phyloP scores from a whole-genome alignment of 2,888 invertebrate genomes.

The Raillietiella orientalis region DNA sequence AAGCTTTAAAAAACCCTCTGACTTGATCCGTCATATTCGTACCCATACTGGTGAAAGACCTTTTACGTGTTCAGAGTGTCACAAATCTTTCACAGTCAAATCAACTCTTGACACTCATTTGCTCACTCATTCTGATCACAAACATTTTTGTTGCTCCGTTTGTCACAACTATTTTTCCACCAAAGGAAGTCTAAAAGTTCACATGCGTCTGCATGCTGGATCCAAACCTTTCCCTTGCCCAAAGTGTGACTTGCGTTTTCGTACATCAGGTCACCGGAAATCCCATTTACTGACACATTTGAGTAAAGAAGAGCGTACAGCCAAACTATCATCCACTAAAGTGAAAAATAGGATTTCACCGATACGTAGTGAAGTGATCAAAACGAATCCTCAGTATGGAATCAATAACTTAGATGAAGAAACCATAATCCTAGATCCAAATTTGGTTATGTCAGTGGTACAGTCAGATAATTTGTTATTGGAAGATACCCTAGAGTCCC shows the following conservation, averaged over 20 bases:
- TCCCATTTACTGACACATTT: slow-evolving; percentile 23
- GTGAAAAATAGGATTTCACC: too few relatives aligned
- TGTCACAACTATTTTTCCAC: slow-evolving; percentile 26
- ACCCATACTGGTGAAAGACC: slow-evolving; percentile 24
- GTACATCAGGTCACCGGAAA: slow-evolving; percentile 29
- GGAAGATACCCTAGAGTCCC: too few relatives aligned
- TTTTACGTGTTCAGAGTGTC: slow-evolving; percentile 21
- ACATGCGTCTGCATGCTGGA: slow-evolving; percentile 41
- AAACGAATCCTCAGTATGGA: too few relatives aligned
- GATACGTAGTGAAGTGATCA: too few relatives aligned
- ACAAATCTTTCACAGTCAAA: slow-evolving; percentile 23
- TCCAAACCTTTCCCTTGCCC: slow-evolving; percentile 56
- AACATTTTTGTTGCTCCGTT: slow-evolving; percentile 23
- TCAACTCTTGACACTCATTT: slow-evolving; percentile 24
- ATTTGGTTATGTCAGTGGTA: too few relatives aligned
- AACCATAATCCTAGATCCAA: too few relatives aligned
- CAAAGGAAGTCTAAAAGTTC: slow-evolving; percentile 35
- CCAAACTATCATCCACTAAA: too few relatives aligned
- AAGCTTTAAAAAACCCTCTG: slow-evolving; percentile 19
- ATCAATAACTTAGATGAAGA: too few relatives aligned
- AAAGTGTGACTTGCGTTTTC: slow-evolving; percentile 31
- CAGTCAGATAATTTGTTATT: too few relatives aligned
- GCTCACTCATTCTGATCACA: slow-evolving; percentile 20
- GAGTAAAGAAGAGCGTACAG: too few relatives aligned
- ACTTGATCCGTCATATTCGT: slow-evolving; percentile 18